Base-by-base conservation (phyloP, 2,113 vertebrate genomes). In the Peromyscus maniculatus region DNA sequence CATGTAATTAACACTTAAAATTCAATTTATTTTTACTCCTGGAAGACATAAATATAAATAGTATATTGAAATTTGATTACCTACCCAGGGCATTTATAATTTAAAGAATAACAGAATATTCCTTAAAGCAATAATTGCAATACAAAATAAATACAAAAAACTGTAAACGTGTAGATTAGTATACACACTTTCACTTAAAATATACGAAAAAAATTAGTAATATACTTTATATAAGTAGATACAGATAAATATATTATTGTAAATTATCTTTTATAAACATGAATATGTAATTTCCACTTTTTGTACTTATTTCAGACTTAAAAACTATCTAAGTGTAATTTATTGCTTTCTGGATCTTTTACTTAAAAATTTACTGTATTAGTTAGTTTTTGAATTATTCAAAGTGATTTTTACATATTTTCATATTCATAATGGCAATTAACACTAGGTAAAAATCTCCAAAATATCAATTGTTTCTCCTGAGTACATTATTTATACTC, bases 1-100 rank as follows among this genome's bases (percentile, higher is more conserved):
- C 80, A 87, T 91, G 59, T 86, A 86, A 84, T 91, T 94, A 94
- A 79, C 52, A 89, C 33, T 22, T 94, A n/a, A n/a, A 87, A 91
- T 71, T 83, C 1, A 79, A 46, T 71, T 75, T 89, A 75, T 57
- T 78, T 66, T 0, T 77, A 6, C 0, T 67, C 5, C n/a, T 28
- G 49, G 43, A 26, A 95, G 31, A 92, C 39, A 75, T 26, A 90
- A 96, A 87, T 74, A 57, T 55, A 84, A 71, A 93, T 84, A 3
- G 13, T 13, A 57, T 77, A 67, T 46, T 87, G 13, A 93, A 0
- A 89, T 72, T 69, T 5, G 0, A 49, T 84, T 46, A 93, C 6
- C 17, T 89, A 62, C 67, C 91, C 6, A 59, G 36, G 5, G 24
- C 21, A 57, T 67, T 93, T 52, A 93, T 2, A 91, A 33, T 91